phyloP scores from a whole-genome alignment of 2,113 vertebrate species.

The Microtus montanus region DNA sequence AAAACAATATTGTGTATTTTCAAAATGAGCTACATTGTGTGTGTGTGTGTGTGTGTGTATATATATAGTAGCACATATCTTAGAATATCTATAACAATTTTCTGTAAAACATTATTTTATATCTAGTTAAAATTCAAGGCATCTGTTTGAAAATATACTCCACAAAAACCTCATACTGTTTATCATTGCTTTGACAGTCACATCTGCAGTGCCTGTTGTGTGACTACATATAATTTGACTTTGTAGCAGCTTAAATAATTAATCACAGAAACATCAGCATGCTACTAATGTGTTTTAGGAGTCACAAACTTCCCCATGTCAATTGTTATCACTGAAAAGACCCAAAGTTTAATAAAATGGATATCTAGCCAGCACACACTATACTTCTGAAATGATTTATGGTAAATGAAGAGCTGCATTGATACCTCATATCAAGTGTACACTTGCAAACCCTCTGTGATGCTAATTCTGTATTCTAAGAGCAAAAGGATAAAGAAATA shows the following conservation, averaged over 20 bases:
- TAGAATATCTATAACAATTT: background rate
- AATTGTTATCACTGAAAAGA: background rate
- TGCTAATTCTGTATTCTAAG: background rate
- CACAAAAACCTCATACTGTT: conserved; percentile 11
- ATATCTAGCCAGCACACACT: too few species aligned
- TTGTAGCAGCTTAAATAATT: background rate
- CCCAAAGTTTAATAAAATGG: background rate
- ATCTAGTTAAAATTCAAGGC: background rate
- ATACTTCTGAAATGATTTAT: background rate
- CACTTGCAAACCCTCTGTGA: background rate
- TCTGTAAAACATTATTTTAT: background rate
- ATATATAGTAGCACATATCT: background rate
- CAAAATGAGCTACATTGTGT: background rate
- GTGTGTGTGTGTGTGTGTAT: too few species aligned
- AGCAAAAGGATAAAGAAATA: background rate
- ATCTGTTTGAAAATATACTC: background rate
- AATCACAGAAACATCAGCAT: background rate
- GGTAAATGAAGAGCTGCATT: background rate
- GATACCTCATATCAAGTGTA: background rate
- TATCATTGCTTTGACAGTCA: background rate
- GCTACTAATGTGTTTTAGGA: background rate
- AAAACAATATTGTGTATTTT: background rate
- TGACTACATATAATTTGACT: background rate
- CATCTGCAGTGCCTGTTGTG: background rate
- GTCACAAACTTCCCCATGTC: background rate